These are phyloP conservation scores for Perccottus glenii DNA, from an alignment of 2,113 vertebrate species.

Conservation along the genomic window DNA sequence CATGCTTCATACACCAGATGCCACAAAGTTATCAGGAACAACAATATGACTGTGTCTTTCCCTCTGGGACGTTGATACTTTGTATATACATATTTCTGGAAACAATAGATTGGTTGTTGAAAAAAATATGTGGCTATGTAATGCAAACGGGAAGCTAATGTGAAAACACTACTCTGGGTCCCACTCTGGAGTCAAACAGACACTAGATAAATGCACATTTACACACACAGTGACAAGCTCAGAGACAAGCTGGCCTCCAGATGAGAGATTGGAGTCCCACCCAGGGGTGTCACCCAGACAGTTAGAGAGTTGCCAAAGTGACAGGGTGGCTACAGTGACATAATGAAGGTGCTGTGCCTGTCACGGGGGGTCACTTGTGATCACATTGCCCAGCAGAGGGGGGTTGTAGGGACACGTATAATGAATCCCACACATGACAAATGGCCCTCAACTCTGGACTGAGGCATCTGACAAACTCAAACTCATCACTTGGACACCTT, in stretches of 20 bases:
- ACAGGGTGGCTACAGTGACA: constrained; percentile 94
- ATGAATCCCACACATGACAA: constrained; percentile 99
- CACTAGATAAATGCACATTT: constrained; percentile 32
- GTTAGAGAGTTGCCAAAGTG: constrained; percentile 76
- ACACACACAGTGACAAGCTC: constrained; percentile 52
- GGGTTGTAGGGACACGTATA: constrained; percentile 86
- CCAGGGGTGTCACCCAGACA: constrained; percentile 79
- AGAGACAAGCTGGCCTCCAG: constrained; percentile 65
- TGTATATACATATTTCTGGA: no score
- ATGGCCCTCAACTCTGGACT: constrained; percentile 91
- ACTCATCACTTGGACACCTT: constrained; percentile 79
- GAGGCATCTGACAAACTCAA: constrained; percentile 97
- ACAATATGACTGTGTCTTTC: no score
- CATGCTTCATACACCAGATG: no score
- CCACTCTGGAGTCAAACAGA: neutral
- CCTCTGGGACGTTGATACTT: no score
- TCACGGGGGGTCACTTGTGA: constrained; percentile 97
- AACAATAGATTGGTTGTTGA: no score
- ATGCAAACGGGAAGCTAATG: constrained; percentile 19
- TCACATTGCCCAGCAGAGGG: constrained; percentile 91
- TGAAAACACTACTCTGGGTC: neutral
- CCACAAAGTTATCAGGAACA: no score
- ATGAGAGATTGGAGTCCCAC: constrained; percentile 82
- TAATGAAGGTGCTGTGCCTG: constrained; percentile 99
- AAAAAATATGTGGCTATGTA: no score